These are phyloP conservation scores for Lasioglossum lativentre DNA, from an alignment of 2,888 invertebrate species.

Conservation along the genomic window DNA sequence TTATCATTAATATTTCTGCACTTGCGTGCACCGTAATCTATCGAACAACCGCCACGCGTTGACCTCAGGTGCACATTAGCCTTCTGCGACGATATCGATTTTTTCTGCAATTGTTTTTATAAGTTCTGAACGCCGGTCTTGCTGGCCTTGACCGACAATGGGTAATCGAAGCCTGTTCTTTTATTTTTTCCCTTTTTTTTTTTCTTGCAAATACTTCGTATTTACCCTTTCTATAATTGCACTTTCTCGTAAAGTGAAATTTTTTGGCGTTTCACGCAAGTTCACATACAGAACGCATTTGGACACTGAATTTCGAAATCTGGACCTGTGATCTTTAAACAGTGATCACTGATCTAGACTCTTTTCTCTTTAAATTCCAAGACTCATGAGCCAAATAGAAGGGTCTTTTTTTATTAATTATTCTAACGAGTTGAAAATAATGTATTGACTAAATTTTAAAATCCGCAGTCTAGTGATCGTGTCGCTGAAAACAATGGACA, in stretches of 20 bases:
- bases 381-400: too few species aligned
- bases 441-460: too few species aligned
- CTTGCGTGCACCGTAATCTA: background rate
- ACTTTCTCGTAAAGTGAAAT: background rate
- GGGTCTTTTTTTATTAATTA: too few species aligned
- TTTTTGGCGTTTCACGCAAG: background rate
- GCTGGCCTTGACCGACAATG: background rate
- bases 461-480: background rate
- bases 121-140: background rate
- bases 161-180: background rate
- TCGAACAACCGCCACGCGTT: background rate
- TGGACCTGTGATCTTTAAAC: background rate
- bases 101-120: background rate
- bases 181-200: background rate
- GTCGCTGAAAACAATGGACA: background rate
- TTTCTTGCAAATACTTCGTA: background rate
- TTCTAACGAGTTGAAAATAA: too few species aligned
- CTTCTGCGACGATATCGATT: slow-evolving; percentile 1
- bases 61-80: background rate
- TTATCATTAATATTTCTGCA: background rate
- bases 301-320: background rate
- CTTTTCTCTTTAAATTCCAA: too few species aligned
- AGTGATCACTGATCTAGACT: too few species aligned
- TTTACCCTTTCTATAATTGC: background rate
- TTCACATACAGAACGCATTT: background rate